These are phyloP conservation scores for Galendromus occidentalis DNA, from an alignment of 1,140 invertebrate genomes.

Conservation along the genomic window DNA sequence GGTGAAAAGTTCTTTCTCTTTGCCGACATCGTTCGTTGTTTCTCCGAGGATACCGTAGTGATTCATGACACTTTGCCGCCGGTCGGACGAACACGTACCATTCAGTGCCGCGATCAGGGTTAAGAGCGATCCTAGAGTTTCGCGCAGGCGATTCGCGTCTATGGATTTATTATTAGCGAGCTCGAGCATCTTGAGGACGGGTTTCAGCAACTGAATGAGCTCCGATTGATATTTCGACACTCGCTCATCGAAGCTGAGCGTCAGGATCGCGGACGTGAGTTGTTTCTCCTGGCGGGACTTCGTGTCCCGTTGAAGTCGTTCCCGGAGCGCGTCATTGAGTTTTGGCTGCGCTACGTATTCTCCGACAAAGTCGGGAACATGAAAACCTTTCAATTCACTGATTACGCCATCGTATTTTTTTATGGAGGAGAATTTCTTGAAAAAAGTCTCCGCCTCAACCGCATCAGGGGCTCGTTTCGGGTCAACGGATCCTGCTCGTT, in stretches of 20 bases:
- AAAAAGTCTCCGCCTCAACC: not conserved
- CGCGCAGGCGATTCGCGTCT: not conserved
- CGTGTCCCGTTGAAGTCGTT: not conserved
- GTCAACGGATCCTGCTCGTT: not conserved
- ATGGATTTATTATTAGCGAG: not conserved
- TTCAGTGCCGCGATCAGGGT: not conserved
- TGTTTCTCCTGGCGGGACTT: not conserved
- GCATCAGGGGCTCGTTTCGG: not conserved
- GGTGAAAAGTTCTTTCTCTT: no score
- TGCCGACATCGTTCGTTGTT: no score
- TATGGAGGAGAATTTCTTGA: not conserved
- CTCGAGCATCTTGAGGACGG: not conserved
- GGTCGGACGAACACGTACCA: not conserved
- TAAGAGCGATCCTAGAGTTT: not conserved
- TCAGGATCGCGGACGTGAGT: not conserved
- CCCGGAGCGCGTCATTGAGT: not conserved
- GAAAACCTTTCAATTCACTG: not conserved
- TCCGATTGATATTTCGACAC: not conserved
- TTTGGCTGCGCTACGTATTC: not conserved
- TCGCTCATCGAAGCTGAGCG: not conserved
- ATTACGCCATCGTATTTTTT: not conserved
- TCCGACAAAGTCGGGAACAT: not conserved
- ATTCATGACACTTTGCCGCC: constrained; percentile 2
- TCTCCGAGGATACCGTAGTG: not conserved
- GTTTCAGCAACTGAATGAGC: not conserved